Evolutionary conservation across 64 coral and sea anemone species (phyloP).

Genomic region (Trachythela sp.): DNA sequence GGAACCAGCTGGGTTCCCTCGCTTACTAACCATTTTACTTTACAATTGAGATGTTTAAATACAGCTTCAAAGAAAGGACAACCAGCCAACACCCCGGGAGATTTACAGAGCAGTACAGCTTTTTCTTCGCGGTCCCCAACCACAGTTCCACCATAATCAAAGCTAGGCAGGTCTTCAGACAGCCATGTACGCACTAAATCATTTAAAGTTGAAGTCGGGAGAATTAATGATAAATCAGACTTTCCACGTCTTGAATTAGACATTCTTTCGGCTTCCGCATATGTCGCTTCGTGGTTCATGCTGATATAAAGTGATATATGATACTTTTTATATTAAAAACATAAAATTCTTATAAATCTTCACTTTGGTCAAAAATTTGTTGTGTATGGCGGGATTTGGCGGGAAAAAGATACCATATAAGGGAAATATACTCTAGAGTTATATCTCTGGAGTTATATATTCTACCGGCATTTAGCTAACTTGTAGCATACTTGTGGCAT

Average conservation of each 20-base stretch:
- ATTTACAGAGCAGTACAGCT: conserved; percentile 88
- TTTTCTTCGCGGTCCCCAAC: conserved; percentile 76
- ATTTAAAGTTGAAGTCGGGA: background rate
- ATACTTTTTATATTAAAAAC: background rate
- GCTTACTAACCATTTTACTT: conserved; percentile 68
- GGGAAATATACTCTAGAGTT: no score
- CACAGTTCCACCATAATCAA: conserved; percentile 86
- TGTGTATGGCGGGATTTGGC: background rate
- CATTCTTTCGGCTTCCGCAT: background rate
- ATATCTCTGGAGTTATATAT: no score
- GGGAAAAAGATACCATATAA: no score
- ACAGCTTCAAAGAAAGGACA: conserved; percentile 87
- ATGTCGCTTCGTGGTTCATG: background rate
- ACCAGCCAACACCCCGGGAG: conserved; percentile 72
- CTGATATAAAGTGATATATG: background rate
- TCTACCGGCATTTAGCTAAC: no score
- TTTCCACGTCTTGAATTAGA: background rate
- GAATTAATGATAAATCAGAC: background rate
- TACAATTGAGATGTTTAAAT: conserved; percentile 82
- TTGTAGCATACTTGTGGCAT: no score
- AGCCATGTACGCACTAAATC: conserved; percentile 64
- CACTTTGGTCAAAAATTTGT: background rate
- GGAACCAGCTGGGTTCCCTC: conserved; percentile 66
- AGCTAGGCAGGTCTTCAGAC: conserved; percentile 72
- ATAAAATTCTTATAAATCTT: background rate